phyloP scores from a whole-genome alignment of 2,797 vertebrate genomes.

The Fundulus diaphanus region DNA sequence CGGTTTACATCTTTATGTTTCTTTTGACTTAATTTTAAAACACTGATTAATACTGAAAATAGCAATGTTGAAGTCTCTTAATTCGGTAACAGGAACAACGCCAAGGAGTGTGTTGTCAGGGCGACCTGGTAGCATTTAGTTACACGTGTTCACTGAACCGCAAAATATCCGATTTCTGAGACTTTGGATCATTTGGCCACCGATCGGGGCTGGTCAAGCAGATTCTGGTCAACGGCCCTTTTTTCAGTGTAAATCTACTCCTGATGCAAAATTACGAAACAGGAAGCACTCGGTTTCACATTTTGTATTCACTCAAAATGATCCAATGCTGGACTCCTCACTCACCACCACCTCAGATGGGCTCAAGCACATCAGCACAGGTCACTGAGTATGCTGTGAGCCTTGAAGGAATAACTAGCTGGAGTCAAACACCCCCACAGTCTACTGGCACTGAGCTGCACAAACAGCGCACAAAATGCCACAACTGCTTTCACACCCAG shows the following conservation, averaged over 20 bases:
- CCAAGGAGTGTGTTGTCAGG: too few species aligned
- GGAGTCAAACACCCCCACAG: slow-evolving; percentile 30
- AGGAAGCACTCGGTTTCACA: neutral
- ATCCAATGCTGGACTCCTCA: neutral
- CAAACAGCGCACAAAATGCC: slow-evolving; percentile 27
- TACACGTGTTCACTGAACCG: too few species aligned
- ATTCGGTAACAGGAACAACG: too few species aligned
- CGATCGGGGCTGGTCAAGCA: neutral
- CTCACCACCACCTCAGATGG: slow-evolving; percentile 4
- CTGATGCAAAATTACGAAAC: neutral
- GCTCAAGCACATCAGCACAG: slow-evolving; percentile 25
- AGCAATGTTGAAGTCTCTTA: too few species aligned
- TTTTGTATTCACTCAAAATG: neutral
- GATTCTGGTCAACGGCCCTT: neutral
- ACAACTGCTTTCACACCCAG: slow-evolving; percentile 1
- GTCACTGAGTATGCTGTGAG: slow-evolving; percentile 33
- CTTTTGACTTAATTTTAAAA: too few species aligned
- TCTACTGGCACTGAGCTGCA: slow-evolving; percentile 36
- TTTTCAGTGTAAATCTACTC: neutral
- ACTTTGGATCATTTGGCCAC: too few species aligned
- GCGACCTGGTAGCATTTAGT: too few species aligned
- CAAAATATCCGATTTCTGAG: too few species aligned
- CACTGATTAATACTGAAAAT: too few species aligned
- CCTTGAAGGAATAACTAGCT: slow-evolving; percentile 30
- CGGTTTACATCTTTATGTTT: too few species aligned